phyloP scores from a whole-genome alignment of 2,797 vertebrate species.

The Liparis tanakae region DNA sequence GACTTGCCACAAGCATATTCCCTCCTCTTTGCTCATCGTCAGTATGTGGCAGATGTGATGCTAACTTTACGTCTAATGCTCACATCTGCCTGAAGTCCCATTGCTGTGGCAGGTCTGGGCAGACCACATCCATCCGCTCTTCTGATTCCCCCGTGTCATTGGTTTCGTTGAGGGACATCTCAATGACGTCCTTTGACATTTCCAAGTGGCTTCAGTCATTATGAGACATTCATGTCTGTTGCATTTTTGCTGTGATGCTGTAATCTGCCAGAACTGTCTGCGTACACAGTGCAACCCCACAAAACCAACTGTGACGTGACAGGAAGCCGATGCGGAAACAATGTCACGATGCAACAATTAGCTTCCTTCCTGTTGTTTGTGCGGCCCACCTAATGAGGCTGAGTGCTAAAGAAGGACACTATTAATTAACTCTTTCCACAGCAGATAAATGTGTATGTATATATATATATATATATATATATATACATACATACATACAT shows the following conservation, averaged over 20 bases:
- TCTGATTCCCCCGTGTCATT: conserved; percentile 37
- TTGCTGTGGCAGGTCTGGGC: conserved; percentile 32
- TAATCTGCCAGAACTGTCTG: conserved; percentile 61
- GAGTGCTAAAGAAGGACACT: conserved; percentile 14
- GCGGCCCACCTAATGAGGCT: conserved; percentile 15
- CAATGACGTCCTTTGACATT: conserved; percentile 62
- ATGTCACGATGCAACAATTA: conserved; percentile 31
- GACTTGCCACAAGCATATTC: conserved; percentile 27
- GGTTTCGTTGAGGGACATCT: conserved; percentile 57
- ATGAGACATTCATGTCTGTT: conserved; percentile 58
- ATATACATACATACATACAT: too few species aligned
- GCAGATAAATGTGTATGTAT: too few species aligned
- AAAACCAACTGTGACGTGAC: conserved; percentile 54
- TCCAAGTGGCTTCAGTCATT: conserved; percentile 67
- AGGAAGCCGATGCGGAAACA: conserved; percentile 44
- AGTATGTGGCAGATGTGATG: conserved; percentile 38
- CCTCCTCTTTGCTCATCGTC: conserved; percentile 21
- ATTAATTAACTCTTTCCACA: conserved; percentile 17
- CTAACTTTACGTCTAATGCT: conserved; percentile 24
- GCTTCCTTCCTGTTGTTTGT: conserved; percentile 9
- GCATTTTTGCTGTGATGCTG: conserved; percentile 46
- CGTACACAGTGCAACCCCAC: conserved; percentile 44
- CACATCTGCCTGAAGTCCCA: conserved; percentile 41
- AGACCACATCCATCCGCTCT: conserved; percentile 30
- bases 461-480: too few species aligned